phyloP scores from a whole-genome alignment of 2,113 vertebrate species.

The Hemichromis elongatus region DNA sequence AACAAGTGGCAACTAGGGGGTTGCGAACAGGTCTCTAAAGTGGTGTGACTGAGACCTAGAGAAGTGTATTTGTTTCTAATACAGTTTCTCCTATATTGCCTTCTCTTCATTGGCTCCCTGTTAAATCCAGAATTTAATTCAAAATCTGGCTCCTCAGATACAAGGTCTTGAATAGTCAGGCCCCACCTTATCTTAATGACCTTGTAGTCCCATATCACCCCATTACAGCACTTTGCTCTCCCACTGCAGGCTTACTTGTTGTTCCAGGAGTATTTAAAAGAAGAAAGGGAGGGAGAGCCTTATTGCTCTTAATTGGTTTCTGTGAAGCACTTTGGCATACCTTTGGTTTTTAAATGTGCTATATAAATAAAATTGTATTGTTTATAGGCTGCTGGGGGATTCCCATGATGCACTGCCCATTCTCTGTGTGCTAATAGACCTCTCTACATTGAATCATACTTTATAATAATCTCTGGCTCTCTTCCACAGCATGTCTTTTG shows the following conservation, averaged over 20 bases:
- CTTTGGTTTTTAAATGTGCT: no score
- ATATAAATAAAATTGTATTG: no score
- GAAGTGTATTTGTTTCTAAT: neutral
- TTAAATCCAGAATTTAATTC: no score
- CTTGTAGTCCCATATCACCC: neutral
- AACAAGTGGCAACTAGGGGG: accelerated
- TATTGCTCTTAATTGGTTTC: no score
- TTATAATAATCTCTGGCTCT: accelerated
- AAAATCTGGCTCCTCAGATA: neutral
- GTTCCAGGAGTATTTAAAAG: neutral
- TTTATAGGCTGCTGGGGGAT: neutral
- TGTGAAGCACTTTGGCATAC: no score
- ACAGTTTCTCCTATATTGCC: neutral
- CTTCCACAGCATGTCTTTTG: neutral
- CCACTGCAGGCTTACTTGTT: neutral
- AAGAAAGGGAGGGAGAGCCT: neutral
- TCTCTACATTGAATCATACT: accelerated
- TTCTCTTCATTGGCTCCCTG: no score
- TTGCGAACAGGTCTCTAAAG: neutral
- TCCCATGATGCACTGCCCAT: neutral
- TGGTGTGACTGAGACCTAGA: accelerated
- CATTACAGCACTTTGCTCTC: neutral
- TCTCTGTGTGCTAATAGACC: accelerated
- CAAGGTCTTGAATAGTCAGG: neutral
- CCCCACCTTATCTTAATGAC: neutral